A percentile compares a stretch with the other conserved stretches of the same genome.
Conservation (phyloP, 2,888 invertebrate genomes). For the Archips crataeganus region DNA sequence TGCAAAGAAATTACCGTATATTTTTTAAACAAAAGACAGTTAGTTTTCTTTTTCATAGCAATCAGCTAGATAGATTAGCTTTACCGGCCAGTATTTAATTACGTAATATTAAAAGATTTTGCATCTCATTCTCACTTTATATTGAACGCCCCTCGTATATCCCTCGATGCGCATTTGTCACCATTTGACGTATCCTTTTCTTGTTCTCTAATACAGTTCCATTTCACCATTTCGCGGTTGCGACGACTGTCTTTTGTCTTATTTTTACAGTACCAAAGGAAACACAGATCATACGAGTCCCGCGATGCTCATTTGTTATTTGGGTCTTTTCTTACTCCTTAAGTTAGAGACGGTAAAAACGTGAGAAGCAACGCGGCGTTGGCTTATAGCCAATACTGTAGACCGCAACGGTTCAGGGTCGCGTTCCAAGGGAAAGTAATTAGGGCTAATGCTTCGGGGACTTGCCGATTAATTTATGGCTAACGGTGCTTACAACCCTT, state of each 20-base stretch:
- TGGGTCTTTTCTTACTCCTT: background rate
- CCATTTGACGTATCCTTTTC: background rate
- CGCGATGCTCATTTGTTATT: background rate
- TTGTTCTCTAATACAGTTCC: background rate
- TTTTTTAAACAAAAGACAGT: too few relatives aligned
- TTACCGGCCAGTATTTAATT: too few relatives aligned
- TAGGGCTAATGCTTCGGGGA: constrained; percentile 9
- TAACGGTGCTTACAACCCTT: constrained; percentile 3
- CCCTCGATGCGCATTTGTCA: too few relatives aligned
- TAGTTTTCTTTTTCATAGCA: too few relatives aligned
- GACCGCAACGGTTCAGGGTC: constrained; percentile 2
- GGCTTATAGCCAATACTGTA: background rate
- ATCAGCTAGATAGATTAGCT: too few relatives aligned
- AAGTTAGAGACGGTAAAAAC: constrained; percentile 6
- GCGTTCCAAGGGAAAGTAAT: constrained; percentile 4
- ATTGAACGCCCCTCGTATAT: too few relatives aligned
- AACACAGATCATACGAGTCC: background rate
- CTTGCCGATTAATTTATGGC: constrained; percentile 11
- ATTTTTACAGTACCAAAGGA: background rate
- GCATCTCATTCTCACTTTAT: too few relatives aligned
- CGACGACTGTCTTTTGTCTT: background rate
- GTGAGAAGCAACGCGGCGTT: background rate
- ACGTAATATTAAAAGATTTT: too few relatives aligned
- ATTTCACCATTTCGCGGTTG: background rate
- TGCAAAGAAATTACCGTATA: too few relatives aligned